A percentile compares a stretch with the other conserved stretches of the same genome.
phyloP scores from a whole-genome alignment of 1,140 invertebrate genomes.

The Lepidostoma basale region DNA sequence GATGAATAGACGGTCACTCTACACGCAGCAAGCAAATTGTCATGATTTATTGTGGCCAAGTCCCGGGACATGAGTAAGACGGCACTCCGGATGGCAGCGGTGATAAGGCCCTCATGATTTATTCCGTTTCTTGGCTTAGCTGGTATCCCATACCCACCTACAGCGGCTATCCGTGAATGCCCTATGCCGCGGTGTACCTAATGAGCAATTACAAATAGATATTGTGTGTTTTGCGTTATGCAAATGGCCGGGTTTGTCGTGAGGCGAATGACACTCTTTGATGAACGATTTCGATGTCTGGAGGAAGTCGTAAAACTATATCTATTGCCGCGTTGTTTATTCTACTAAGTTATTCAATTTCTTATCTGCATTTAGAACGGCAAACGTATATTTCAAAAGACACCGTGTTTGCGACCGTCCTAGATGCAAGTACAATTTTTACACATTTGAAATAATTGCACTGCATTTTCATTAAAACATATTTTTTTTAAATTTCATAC shows the following conservation, averaged over 20 bases:
- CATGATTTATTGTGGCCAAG: conserved; percentile 24
- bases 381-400: no score
- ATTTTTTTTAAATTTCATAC: no score
- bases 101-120: conserved; percentile 23
- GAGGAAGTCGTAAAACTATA: no score
- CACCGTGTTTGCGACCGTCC: no score
- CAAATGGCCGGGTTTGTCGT: conserved; percentile 4
- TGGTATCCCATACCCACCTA: background rate
- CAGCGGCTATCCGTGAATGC: background rate
- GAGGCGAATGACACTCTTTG: conserved; percentile 12
- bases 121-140: conserved; percentile 25
- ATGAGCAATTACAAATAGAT: background rate
- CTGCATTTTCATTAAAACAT: no score
- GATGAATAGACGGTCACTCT: background rate
- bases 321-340: no score
- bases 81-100: conserved; percentile 14
- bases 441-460: no score
- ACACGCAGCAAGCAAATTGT: conserved; percentile 9
- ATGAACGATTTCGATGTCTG: no score
- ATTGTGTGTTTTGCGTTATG: background rate
- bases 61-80: conserved; percentile 14
- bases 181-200: background rate
- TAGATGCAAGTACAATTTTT: no score
- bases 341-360: no score
- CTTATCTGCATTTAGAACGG: no score